Percentiles rank a stretch among this genome's conserved stretches.
These are phyloP conservation scores for Notothenia coriiceps DNA, from an alignment of 2,113 vertebrate species.

Conservation along the genomic window DNA sequence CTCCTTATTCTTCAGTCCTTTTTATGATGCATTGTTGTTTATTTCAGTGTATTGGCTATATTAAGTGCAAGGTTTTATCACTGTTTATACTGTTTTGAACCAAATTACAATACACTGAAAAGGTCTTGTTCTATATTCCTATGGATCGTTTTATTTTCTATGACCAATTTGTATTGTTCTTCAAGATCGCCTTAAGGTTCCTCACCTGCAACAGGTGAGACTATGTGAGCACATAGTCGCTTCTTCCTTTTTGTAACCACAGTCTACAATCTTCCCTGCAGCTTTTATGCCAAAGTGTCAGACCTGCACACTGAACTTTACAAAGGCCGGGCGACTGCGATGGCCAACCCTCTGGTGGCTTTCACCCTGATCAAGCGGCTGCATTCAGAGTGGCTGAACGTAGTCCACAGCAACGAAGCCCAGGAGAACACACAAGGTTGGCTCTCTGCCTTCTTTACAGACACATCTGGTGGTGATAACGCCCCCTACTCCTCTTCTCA, in stretches of 20 bases:
- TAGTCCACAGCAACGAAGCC: conserved; percentile 88
- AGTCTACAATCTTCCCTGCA: conserved; percentile 65
- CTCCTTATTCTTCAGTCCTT: too few relatives aligned
- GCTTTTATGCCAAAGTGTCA: conserved; percentile 91
- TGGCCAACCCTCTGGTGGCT: conserved; percentile 90
- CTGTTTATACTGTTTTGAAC: neutral
- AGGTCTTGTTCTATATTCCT: neutral
- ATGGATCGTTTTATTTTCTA: too few relatives aligned
- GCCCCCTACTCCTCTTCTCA: neutral
- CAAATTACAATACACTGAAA: neutral
- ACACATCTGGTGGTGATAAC: conserved; percentile 66
- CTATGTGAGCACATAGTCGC: neutral
- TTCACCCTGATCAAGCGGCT: conserved; percentile 94
- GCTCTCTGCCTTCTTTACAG: neutral
- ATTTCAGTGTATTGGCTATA: neutral
- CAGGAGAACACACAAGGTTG: conserved; percentile 88
- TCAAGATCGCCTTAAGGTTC: neutral
- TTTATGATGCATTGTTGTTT: neutral
- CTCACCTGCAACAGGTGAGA: neutral
- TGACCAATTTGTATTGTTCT: neutral
- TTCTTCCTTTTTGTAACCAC: neutral
- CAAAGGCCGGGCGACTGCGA: conserved; percentile 70
- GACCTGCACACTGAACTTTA: conserved; percentile 81
- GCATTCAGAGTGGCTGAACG: conserved; percentile 91
- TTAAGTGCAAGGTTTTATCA: neutral